Conservation (phyloP, 2,888 invertebrate genomes). For the Ornithoptera priamus region DNA sequence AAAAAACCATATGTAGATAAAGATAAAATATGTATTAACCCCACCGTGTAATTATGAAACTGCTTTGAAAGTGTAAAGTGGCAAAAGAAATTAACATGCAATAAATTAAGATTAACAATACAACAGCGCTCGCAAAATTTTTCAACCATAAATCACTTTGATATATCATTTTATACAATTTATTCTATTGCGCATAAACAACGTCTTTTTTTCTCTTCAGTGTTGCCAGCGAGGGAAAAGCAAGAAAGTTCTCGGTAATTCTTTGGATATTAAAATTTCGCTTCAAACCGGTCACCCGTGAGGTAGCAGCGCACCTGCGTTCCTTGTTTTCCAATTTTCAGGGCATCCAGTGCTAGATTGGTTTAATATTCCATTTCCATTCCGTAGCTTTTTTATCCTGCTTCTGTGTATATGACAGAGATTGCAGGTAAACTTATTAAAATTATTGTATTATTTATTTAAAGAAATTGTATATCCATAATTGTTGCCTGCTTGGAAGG, state of each 20-base stretch:
- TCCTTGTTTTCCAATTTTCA: conserved; percentile 21
- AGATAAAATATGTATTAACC: too few species aligned
- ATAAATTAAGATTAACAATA: background rate
- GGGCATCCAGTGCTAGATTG: conserved; percentile 1
- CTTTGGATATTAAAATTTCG: conserved; percentile 25
- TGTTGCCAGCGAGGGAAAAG: background rate
- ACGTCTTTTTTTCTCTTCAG: background rate
- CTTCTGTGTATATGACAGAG: background rate
- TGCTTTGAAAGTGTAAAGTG: background rate
- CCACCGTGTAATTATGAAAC: too few species aligned
- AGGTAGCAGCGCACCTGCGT: conserved; percentile 10
- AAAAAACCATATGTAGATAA: too few species aligned
- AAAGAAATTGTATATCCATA: background rate
- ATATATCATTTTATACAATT: background rate
- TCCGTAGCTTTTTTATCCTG: background rate
- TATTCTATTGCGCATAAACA: conserved; percentile 7
- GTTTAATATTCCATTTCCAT: conserved; percentile 11
- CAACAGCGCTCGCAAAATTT: background rate
- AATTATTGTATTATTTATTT: background rate
- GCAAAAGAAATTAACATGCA: background rate
- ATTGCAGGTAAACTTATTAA: background rate
- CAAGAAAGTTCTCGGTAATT: background rate
- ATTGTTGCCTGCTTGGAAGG: background rate
- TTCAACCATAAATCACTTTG: background rate
- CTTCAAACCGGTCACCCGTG: conserved; percentile 8